These are phyloP conservation scores for Grapholita molesta DNA, from an alignment of 1,140 invertebrate species.

Conservation along the genomic window DNA sequence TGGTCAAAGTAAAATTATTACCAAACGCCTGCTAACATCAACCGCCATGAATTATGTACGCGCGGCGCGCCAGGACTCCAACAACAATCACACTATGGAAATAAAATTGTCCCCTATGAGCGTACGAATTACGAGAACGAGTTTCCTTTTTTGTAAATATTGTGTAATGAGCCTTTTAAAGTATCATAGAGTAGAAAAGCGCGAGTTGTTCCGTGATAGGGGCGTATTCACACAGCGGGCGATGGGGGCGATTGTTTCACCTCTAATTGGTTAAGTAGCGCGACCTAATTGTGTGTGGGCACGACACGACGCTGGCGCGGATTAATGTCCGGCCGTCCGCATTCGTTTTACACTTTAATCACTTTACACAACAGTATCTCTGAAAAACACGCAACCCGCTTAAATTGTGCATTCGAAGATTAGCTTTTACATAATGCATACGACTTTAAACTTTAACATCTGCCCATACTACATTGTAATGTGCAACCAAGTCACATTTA, in stretches of 20 bases:
- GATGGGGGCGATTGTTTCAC: slow-evolving; percentile 73
- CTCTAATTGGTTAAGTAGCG: slow-evolving; percentile 73
- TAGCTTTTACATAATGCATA: neutral
- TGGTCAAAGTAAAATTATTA: slow-evolving; percentile 46
- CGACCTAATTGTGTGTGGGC: slow-evolving; percentile 61
- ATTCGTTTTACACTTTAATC: slow-evolving; percentile 9
- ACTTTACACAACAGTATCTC: neutral
- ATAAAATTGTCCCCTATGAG: slow-evolving; percentile 70
- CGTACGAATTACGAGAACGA: slow-evolving; percentile 37
- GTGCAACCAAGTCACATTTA: too few species aligned
- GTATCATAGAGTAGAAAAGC: slow-evolving; percentile 65
- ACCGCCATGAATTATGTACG: slow-evolving; percentile 45
- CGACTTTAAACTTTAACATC: neutral
- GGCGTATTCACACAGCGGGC: slow-evolving; percentile 61
- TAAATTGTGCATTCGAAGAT: neutral
- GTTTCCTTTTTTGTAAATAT: slow-evolving; percentile 61
- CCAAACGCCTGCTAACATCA: slow-evolving; percentile 26
- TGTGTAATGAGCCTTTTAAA: slow-evolving; percentile 68
- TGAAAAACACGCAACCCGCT: neutral
- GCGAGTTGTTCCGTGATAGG: slow-evolving; percentile 57
- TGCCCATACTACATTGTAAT: too few species aligned
- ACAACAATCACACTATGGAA: slow-evolving; percentile 50
- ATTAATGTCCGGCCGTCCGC: neutral
- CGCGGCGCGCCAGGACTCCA: slow-evolving; percentile 49
- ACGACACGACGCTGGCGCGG: slow-evolving; percentile 40